Conservation (phyloP, 2,113 vertebrate species). For the Lucifuga dentata region DNA sequence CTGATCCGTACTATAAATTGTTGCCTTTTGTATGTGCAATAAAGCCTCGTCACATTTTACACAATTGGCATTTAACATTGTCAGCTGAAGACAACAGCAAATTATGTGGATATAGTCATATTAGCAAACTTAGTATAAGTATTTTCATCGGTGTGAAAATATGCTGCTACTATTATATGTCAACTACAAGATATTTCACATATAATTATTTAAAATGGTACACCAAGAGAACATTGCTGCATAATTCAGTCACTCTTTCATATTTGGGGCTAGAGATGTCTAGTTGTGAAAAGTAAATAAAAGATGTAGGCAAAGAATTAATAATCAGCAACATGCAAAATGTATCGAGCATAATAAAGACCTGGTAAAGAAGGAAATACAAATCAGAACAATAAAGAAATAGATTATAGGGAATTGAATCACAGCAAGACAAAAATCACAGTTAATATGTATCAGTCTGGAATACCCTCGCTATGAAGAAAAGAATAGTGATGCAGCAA, state of each 20-base stretch:
- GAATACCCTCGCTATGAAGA: conserved; percentile 8
- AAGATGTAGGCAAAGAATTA: background rate
- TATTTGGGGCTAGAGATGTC: background rate
- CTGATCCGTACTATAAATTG: background rate
- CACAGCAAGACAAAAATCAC: background rate
- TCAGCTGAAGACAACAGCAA: background rate
- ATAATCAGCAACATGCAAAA: conserved; percentile 38
- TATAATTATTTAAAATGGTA: background rate
- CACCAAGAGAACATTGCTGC: background rate
- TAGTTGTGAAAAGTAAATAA: background rate
- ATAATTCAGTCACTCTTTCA: conserved; percentile 29
- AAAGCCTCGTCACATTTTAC: background rate
- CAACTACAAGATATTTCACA: background rate
- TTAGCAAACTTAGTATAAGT: background rate
- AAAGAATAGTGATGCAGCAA: conserved; percentile 72
- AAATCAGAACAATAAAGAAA: background rate
- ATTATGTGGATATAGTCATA: background rate
- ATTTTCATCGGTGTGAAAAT: background rate
- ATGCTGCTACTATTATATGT: background rate
- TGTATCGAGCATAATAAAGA: background rate
- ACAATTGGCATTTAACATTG: background rate
- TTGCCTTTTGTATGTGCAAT: background rate
- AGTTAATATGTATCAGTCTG: background rate
- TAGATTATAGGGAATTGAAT: background rate
- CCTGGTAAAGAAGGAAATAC: background rate